Evolutionary conservation across 2,888 invertebrate genomes (phyloP).

Genomic region (Epirrhoe alternata): DNA sequence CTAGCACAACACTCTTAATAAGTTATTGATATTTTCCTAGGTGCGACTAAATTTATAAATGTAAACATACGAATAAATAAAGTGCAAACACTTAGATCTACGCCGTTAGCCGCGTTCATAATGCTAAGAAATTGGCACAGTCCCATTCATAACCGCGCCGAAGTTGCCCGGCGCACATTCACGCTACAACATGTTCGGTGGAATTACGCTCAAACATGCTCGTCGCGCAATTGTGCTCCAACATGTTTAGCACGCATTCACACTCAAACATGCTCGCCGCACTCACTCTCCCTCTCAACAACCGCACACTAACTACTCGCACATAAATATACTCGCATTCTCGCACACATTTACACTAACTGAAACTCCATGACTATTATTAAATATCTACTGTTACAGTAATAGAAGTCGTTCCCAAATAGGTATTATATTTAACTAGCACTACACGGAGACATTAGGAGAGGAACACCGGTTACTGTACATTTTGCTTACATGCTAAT

Average conservation of each 20-base stretch:
- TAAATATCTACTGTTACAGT: slow-evolving; percentile 69
- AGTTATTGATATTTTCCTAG: slow-evolving; percentile 85
- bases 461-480: slow-evolving; percentile 84
- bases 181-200: slow-evolving; percentile 41
- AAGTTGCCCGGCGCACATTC: slow-evolving; percentile 28
- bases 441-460: slow-evolving; percentile 80
- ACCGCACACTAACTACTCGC: slow-evolving; percentile 41
- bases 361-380: slow-evolving; percentile 63
- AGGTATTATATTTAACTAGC: slow-evolving; percentile 72
- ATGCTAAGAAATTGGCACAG: slow-evolving; percentile 83
- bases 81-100: slow-evolving; percentile 87
- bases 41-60: slow-evolving; percentile 83
- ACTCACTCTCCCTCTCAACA: slow-evolving; percentile 30
- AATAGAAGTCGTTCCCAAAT: slow-evolving; percentile 69
- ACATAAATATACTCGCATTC: slow-evolving; percentile 41
- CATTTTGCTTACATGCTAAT: slow-evolving; percentile 72
- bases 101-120: slow-evolving; percentile 77
- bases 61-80: slow-evolving; percentile 85
- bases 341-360: slow-evolving; percentile 55
- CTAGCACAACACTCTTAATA: slow-evolving; percentile 86
- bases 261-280: slow-evolving; percentile 44
- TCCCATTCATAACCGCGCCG: slow-evolving; percentile 73
- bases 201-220: slow-evolving; percentile 29
- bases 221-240: slow-evolving; percentile 24
- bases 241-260: slow-evolving; percentile 37